Conservation (phyloP, 1,140 invertebrate genomes). For the Apis mellifera region DNA sequence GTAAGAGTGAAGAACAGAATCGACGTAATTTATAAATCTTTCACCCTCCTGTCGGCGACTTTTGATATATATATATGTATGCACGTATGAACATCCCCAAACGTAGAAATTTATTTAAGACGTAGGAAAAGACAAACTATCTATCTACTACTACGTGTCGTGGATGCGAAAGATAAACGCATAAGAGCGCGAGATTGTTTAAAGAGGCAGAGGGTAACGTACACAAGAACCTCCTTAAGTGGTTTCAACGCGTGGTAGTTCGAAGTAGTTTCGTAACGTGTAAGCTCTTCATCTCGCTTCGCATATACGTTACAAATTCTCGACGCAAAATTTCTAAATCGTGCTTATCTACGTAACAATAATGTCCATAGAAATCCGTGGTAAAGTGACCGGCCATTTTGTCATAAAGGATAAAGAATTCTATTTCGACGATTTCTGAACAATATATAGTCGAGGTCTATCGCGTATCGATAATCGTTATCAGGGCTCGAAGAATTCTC, state of each 20-base stretch:
- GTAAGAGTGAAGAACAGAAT: too few relatives aligned
- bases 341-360: too few relatives aligned
- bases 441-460: not conserved
- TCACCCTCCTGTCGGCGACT: not conserved
- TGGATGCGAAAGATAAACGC: not conserved
- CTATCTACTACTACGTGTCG: not conserved
- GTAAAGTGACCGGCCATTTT: not conserved
- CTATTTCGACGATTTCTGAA: not conserved
- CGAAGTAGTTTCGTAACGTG: not conserved
- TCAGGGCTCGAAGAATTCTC: not conserved
- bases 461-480: conserved; percentile 15
- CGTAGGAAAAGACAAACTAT: not conserved
- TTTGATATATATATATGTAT: not conserved
- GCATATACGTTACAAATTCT: not conserved
- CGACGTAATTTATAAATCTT: not conserved
- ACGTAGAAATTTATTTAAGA: not conserved
- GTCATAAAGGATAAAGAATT: too few relatives aligned
- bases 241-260: conserved; percentile 9
- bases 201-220: not conserved
- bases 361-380: not conserved
- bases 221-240: conserved; percentile 9
- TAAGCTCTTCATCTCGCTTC: not conserved
- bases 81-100: too few relatives aligned
- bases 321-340: not conserved
- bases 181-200: not conserved